Percentiles rank a stretch among this genome's conserved stretches.
These are phyloP conservation scores for Limnodromus scolopaceus DNA, from an alignment of 2,797 vertebrate genomes.

Conservation along the genomic window DNA sequence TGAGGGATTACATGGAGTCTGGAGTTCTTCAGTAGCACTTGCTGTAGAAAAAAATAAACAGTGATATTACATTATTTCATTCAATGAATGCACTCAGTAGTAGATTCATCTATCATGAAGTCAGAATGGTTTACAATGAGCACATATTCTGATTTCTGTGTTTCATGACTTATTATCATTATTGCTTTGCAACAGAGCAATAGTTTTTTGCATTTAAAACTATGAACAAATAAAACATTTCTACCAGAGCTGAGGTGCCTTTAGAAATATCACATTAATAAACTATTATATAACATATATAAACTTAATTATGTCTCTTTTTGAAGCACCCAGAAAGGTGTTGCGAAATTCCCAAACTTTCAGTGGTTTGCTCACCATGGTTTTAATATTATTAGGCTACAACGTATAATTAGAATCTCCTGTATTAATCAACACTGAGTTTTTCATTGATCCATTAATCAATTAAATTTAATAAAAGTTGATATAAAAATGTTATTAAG, in stretches of 20 bases:
- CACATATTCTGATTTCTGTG: not conserved
- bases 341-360: not conserved
- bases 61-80: not conserved
- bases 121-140: not conserved
- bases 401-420: not conserved
- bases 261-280: not conserved
- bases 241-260: not conserved
- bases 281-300: not conserved
- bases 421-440: not conserved
- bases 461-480: not conserved
- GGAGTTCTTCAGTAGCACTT: not conserved
- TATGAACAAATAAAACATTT: not conserved
- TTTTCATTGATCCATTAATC: not conserved
- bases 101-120: not conserved
- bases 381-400: not conserved
- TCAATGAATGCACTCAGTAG: not conserved
- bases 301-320: not conserved
- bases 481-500: not conserved
- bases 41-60: not conserved
- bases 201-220: not conserved
- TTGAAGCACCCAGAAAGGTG: not conserved
- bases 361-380: not conserved
- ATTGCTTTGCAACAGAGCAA: not conserved
- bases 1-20: not conserved
- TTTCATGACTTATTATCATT: not conserved